Percentiles rank a stretch among this genome's conserved stretches.
These are phyloP conservation scores for Candoia aspera DNA, from an alignment of 2,113 vertebrate genomes.

Conservation along the genomic window DNA sequence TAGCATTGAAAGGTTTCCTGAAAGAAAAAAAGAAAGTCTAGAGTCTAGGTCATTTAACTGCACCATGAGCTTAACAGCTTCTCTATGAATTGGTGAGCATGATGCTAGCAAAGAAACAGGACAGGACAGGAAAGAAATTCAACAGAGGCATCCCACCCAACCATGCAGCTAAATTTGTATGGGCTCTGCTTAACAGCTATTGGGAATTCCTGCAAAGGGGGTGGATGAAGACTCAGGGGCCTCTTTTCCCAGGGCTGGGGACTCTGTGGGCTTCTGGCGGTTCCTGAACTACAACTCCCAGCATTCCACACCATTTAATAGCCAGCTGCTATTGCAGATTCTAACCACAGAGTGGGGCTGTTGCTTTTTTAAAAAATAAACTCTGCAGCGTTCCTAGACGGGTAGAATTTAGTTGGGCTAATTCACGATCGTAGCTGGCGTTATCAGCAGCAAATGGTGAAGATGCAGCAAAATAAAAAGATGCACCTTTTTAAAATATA, in stretches of 20 bases:
- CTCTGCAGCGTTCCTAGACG: background rate
- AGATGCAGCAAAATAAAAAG: background rate
- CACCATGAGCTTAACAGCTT: background rate
- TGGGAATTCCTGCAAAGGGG: too few relatives aligned
- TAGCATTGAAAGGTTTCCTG: background rate
- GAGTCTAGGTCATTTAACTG: background rate
- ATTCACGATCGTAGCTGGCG: background rate
- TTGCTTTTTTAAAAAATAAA: constrained; percentile 20
- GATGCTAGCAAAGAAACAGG: too few relatives aligned
- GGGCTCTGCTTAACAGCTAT: too few relatives aligned
- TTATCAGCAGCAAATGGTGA: background rate
- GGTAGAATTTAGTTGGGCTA: background rate
- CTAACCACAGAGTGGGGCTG: constrained; percentile 39
- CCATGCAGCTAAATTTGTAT: too few relatives aligned
- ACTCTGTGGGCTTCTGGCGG: background rate
- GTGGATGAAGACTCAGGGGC: background rate
- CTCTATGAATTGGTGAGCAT: background rate
- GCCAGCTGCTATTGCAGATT: background rate
- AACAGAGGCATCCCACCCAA: too few relatives aligned
- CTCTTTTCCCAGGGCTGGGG: background rate
- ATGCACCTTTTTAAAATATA: background rate
- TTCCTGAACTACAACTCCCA: background rate
- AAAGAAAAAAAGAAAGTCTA: too few relatives aligned
- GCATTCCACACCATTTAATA: background rate
- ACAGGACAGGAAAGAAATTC: too few relatives aligned